Evolutionary conservation across 2,888 invertebrate genomes (phyloP).

Genomic region (Rhingia campestris): DNA sequence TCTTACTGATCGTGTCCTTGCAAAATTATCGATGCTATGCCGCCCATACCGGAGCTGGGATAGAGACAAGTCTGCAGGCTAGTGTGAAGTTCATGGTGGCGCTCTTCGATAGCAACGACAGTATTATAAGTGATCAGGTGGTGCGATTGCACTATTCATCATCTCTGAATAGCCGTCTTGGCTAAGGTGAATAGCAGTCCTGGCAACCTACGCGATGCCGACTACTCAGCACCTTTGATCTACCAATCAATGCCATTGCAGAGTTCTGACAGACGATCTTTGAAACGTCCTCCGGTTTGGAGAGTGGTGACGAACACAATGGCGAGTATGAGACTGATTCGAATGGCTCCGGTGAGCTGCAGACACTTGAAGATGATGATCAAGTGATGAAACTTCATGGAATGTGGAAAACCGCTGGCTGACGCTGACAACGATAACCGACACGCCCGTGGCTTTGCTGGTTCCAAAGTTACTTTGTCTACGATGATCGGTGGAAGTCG

Average conservation of each 20-base stretch:
- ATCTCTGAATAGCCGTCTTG: conserved; percentile 81
- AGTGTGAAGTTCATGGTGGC: conserved; percentile 93
- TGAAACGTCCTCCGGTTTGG: conserved; percentile 84
- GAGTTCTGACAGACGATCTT: conserved; percentile 87
- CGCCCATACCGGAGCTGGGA: conserved; percentile 86
- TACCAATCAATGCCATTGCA: conserved; percentile 92
- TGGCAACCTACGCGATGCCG: conserved; percentile 87
- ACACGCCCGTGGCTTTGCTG: conserved; percentile 93
- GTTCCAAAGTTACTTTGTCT: conserved; percentile 90
- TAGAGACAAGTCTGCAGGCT: conserved; percentile 89
- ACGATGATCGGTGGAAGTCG: conserved; percentile 92
- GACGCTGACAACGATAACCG: conserved; percentile 93
- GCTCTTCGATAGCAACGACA: conserved; percentile 89
- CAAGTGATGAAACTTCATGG: conserved; percentile 83
- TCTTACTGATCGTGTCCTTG: conserved; percentile 38
- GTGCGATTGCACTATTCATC: background rate
- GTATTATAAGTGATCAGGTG: conserved; percentile 82
- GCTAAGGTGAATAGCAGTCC: conserved; percentile 87
- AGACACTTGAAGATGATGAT: conserved; percentile 90
- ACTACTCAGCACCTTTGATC: conserved; percentile 92
- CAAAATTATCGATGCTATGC: conserved; percentile 95
- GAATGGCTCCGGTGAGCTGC: conserved; percentile 88
- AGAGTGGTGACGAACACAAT: conserved; percentile 88
- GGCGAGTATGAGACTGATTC: conserved; percentile 88
- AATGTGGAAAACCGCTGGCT: conserved; percentile 82